These are phyloP conservation scores for Hipparchia sbordonii DNA, from an alignment of 2,888 invertebrate species.

Conservation along the genomic window DNA sequence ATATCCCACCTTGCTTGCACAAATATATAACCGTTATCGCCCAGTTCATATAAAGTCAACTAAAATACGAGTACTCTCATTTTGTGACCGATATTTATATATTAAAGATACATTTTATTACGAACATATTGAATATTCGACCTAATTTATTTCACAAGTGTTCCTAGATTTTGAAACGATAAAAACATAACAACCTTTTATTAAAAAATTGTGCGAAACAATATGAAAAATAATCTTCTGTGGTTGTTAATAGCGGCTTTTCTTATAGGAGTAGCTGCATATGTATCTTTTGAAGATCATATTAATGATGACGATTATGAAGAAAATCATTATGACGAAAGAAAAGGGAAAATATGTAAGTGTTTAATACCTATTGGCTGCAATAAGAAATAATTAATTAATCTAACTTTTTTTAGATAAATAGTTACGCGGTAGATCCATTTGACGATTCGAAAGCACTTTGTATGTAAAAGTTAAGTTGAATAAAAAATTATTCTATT, in stretches of 20 bases:
- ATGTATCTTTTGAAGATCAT: conserved; percentile 51
- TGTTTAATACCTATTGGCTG: conserved; percentile 9
- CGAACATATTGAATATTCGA: conserved; percentile 28
- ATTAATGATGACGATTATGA: conserved; percentile 47
- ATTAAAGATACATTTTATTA: conserved; percentile 5
- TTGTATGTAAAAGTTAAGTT: too few relatives aligned
- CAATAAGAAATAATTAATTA: too few relatives aligned
- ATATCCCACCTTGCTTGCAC: conserved; percentile 63
- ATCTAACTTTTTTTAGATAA: too few relatives aligned
- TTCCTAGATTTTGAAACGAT: neutral
- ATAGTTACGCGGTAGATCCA: too few relatives aligned
- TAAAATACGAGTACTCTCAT: conserved; percentile 54
- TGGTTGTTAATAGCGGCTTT: conserved; percentile 51
- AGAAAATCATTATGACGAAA: conserved; percentile 46
- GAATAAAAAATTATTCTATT: too few relatives aligned
- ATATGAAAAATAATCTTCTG: conserved; percentile 55
- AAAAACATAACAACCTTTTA: neutral
- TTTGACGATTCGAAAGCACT: too few relatives aligned
- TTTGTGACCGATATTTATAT: conserved; percentile 46
- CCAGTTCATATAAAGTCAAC: conserved; percentile 67
- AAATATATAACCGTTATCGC: conserved; percentile 73
- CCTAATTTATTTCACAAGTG: conserved; percentile 8
- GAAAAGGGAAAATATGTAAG: conserved; percentile 71
- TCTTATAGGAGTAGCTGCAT: conserved; percentile 54
- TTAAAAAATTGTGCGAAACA: conserved; percentile 31